phyloP scores from a whole-genome alignment of 2,113 vertebrate genomes.

The Spheniscus mendiculus region DNA sequence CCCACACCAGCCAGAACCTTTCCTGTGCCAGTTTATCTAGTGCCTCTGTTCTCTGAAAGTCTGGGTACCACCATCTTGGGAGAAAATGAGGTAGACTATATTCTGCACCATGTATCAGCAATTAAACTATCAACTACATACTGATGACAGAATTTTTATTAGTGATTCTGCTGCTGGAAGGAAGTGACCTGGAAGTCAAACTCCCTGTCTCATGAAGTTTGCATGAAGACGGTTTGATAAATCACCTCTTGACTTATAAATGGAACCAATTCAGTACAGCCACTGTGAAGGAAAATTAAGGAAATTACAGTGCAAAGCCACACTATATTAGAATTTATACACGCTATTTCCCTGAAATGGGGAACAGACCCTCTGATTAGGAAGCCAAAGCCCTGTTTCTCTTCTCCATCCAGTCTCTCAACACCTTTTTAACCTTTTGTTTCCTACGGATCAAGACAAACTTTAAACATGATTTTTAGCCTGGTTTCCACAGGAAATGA shows the following conservation, averaged over 20 bases:
- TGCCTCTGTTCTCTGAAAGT: not conserved
- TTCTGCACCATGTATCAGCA: not conserved
- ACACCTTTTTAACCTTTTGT: not conserved
- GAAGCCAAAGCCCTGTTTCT: not conserved
- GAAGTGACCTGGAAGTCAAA: conserved; percentile 23
- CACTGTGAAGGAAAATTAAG: not conserved
- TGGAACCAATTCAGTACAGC: not conserved
- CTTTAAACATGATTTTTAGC: not conserved
- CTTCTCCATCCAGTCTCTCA: not conserved
- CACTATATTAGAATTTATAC: not conserved
- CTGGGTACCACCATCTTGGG: not conserved
- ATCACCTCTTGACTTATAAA: conserved; percentile 8
- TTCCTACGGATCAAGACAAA: not conserved
- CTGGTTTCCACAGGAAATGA: not conserved
- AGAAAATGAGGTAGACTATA: not conserved
- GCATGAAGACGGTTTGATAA: not conserved
- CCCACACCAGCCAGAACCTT: not conserved
- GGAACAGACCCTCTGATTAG: not conserved
- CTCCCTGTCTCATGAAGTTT: not conserved
- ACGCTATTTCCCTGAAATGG: not conserved
- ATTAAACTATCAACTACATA: not conserved
- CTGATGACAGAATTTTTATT: not conserved
- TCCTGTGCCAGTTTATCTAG: not conserved
- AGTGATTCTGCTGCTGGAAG: not conserved
- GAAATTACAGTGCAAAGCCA: not conserved